Conservation (phyloP, 2,797 vertebrate genomes). For the Urocyon cinereoargenteus region DNA sequence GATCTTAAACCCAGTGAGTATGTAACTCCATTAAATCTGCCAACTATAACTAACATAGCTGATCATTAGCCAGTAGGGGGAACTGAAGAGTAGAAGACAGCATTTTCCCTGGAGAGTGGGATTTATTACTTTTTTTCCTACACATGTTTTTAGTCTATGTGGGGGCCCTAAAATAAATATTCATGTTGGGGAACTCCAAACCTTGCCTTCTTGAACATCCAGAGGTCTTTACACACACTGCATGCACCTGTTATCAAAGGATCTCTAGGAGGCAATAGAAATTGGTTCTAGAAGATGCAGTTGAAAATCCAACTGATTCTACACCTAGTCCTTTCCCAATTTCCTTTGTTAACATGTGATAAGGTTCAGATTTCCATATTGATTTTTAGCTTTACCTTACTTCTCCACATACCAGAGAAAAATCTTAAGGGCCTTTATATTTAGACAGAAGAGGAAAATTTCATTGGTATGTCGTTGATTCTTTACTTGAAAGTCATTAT, state of each 20-base stretch:
- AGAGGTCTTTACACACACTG: neutral
- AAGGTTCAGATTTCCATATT: neutral
- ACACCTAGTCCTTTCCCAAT: neutral
- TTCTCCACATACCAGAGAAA: neutral
- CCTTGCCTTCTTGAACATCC: neutral
- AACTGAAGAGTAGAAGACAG: constrained; percentile 19
- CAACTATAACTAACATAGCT: constrained; percentile 25
- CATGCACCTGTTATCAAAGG: neutral
- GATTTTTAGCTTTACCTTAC: neutral
- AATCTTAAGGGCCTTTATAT: neutral
- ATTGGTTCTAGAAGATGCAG: neutral
- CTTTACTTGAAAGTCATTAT: constrained; percentile 48
- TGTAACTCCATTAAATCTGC: neutral
- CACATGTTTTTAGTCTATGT: neutral
- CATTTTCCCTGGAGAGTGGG: neutral
- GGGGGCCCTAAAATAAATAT: neutral
- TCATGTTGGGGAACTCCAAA: neutral
- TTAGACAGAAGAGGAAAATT: constrained; percentile 18
- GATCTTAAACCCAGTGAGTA: neutral
- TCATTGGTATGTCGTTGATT: neutral
- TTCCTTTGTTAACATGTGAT: neutral
- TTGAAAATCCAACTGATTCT: constrained; percentile 42
- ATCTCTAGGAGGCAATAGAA: neutral
- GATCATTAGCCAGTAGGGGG: constrained; percentile 69
- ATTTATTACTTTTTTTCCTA: neutral